These are phyloP conservation scores for Nasonia vitripennis DNA, from an alignment of 1,140 invertebrate species.

Conservation along the genomic window DNA sequence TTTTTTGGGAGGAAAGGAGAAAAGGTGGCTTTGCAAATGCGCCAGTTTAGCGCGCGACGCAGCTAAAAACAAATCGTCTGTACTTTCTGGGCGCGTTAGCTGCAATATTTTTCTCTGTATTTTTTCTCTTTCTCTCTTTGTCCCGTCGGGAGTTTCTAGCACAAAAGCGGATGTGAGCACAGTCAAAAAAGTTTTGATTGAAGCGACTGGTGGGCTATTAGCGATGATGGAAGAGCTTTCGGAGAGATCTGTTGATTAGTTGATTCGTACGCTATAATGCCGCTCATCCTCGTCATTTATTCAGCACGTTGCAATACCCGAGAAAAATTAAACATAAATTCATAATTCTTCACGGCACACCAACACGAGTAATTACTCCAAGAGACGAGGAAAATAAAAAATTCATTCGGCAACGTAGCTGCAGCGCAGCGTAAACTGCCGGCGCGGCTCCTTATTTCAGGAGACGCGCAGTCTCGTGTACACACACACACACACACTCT, in stretches of 20 bases:
- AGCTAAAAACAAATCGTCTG: neutral
- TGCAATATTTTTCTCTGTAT: neutral
- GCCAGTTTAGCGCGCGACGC: too few relatives aligned
- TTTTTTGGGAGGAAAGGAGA: neutral
- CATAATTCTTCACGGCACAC: too few relatives aligned
- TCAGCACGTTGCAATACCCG: too few relatives aligned
- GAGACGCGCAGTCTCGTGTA: neutral
- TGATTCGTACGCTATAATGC: too few relatives aligned
- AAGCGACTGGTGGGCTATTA: neutral
- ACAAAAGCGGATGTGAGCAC: neutral
- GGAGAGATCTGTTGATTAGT: neutral
- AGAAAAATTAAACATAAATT: too few relatives aligned
- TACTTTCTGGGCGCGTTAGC: neutral
- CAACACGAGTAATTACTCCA: too few relatives aligned
- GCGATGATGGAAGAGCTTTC: neutral
- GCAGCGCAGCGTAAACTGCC: neutral
- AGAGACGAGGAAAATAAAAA: neutral
- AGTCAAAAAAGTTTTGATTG: constrained; percentile 7
- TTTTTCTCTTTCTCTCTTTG: neutral
- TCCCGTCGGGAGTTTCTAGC: neutral
- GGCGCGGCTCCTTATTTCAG: neutral
- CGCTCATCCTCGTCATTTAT: too few relatives aligned
- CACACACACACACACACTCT: too few relatives aligned
- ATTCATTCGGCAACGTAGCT: neutral
- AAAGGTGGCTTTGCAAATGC: neutral